Evolutionary conservation across 2,797 vertebrate species (phyloP), one percentile per base, ranked within the genome.

Genomic region (Euthynnus affinis): DNA sequence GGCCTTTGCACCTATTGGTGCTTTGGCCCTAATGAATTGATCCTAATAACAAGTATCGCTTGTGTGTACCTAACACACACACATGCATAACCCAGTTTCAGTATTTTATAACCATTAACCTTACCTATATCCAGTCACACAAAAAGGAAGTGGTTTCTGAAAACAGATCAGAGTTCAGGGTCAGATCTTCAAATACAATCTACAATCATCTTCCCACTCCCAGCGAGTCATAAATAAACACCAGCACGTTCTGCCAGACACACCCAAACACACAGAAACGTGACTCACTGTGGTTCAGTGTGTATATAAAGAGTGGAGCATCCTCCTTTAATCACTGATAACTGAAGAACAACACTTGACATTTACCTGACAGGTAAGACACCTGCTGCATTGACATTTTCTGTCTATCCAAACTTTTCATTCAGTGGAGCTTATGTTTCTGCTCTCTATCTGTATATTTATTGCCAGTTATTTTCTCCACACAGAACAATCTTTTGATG

Each of bases 341-440:
- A 49, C 48, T 78, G 80, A 78, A 61, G 15, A 52, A 5, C 51
- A 42, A 20, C 32, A 22, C 4, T 46, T 55, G 27, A 32, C 62
- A 51, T 67, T 40, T 34, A 74, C 13, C 75, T 69, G 64, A 74
- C 55, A 78, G 57, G 62, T 76, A 15, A 62, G 68, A 62, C 29
- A 25, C 15, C 55, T 61, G 48, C 42, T 67, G 51, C 5, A 3
- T 29, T 44, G 46, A 49, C 46, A 20, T 8, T 49, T 29, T 49
- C 17, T 49, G 46, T 49, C 46, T 49, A n/a, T 49, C 6, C 2
- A 49, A 14, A 9, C 18, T 18, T 49, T 49, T 46, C 27, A 34
- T 9, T 59, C 57, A 48, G 49, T 15, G 20, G 18, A 29, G n/a
- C 17, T 61, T 15, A 20, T 37, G n/a, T 2, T 62, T 74, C 22